phyloP scores from a whole-genome alignment of 2,888 invertebrate species.

The Archips crataeganus region DNA sequence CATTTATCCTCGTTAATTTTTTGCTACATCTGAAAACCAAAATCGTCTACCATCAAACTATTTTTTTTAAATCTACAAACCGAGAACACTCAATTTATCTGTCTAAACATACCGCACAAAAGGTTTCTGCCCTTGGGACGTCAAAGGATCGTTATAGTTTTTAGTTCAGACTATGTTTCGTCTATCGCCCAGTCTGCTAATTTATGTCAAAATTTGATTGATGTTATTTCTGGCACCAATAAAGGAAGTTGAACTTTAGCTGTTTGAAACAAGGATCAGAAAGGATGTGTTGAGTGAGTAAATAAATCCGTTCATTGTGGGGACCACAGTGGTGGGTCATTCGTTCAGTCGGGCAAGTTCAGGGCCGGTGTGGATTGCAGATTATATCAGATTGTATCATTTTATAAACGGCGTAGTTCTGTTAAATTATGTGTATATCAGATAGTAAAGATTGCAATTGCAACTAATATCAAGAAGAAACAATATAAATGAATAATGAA shows the following conservation, averaged over 20 bases:
- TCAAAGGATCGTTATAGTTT: slow-evolving; percentile 47
- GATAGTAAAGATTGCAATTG: background rate
- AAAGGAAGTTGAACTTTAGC: slow-evolving; percentile 7
- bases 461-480: background rate
- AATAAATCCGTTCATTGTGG: slow-evolving; percentile 30
- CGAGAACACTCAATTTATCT: background rate
- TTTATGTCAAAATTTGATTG: slow-evolving; percentile 51
- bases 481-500: background rate
- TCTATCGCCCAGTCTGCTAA: slow-evolving; percentile 48
- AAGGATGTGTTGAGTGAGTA: background rate
- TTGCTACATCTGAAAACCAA: background rate
- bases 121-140: slow-evolving; percentile 49
- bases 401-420: background rate
- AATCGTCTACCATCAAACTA: background rate
- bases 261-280: background rate
- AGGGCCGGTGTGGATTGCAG: slow-evolving; percentile 41
- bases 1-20: background rate
- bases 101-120: slow-evolving; percentile 8
- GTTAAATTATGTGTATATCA: background rate
- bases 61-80: background rate
- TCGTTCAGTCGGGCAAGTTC: slow-evolving; percentile 55
- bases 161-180: slow-evolving; percentile 48
- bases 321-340: slow-evolving; percentile 50
- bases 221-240: slow-evolving; percentile 43
- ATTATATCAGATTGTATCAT: slow-evolving; percentile 8